Percentiles rank a stretch among this genome's conserved stretches.
Conservation (phyloP, 2,113 vertebrate genomes). For the Tetrax tetrax region DNA sequence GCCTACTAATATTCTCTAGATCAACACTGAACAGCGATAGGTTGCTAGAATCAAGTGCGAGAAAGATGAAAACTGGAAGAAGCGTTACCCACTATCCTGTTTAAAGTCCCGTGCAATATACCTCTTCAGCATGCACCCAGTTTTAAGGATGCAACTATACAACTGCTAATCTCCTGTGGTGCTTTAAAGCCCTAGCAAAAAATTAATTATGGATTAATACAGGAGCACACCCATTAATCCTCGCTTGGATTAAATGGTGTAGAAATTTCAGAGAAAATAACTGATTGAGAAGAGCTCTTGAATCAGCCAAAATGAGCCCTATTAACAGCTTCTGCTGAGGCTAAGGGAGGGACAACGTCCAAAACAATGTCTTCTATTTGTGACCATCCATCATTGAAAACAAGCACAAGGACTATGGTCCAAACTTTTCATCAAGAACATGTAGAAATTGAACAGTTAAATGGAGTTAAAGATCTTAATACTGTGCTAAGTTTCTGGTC, state of each 20-base stretch:
- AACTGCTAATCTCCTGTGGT: background rate
- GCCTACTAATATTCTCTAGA: background rate
- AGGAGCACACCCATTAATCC: slow-evolving; percentile 2
- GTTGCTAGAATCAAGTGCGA: background rate
- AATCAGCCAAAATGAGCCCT: background rate
- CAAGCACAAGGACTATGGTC: background rate
- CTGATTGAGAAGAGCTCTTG: background rate
- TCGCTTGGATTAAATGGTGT: background rate
- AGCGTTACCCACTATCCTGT: background rate
- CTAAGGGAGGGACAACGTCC: background rate
- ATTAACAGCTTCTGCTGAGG: background rate
- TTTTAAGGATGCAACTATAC: background rate
- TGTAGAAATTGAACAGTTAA: background rate
- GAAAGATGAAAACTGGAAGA: background rate
- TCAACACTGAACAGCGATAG: background rate
- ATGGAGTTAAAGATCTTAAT: background rate
- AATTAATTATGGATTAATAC: slow-evolving; percentile 28
- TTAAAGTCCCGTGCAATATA: background rate
- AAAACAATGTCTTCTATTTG: background rate
- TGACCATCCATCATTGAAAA: background rate
- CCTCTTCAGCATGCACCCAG: background rate
- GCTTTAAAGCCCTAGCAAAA: background rate
- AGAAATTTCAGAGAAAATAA: slow-evolving; percentile 2
- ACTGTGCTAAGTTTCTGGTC: background rate
- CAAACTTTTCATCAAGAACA: background rate